Conservation (phyloP, 1,140 invertebrate species). For the Cotesia vestalis region DNA sequence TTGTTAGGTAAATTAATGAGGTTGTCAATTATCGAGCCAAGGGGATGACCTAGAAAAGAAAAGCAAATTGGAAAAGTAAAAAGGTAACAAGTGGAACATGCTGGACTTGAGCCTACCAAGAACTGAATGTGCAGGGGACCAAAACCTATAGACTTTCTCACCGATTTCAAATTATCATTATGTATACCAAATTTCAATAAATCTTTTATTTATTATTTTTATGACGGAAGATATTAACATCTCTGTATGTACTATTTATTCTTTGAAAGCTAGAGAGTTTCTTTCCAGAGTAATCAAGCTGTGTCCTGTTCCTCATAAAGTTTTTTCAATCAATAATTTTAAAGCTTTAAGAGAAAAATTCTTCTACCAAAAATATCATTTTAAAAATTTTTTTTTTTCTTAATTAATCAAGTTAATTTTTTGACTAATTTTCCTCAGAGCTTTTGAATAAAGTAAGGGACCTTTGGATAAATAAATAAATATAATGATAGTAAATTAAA, state of each 20-base stretch:
- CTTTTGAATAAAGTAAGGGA: too few species aligned
- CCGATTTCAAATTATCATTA: constrained; percentile 29
- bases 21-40: constrained; percentile 45
- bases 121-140: constrained; percentile 63
- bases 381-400: too few species aligned
- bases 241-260: neutral
- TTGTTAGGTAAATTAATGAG: neutral
- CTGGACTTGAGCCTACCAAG: constrained; percentile 50
- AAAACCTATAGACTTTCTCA: constrained; percentile 63
- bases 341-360: too few species aligned
- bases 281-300: neutral
- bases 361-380: too few species aligned
- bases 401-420: too few species aligned
- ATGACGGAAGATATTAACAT: neutral
- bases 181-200: constrained; percentile 3
- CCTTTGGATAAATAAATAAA: too few species aligned
- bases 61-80: constrained; percentile 58
- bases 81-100: constrained; percentile 50
- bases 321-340: too few species aligned
- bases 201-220: neutral
- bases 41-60: constrained; percentile 59
- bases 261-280: too few species aligned
- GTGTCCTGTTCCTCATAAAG: neutral
- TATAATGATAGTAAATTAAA: neutral
- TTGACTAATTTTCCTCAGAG: too few species aligned